Evolutionary conservation across 1,140 invertebrate species (phyloP).

Genomic region (Nephotettix cincticeps): DNA sequence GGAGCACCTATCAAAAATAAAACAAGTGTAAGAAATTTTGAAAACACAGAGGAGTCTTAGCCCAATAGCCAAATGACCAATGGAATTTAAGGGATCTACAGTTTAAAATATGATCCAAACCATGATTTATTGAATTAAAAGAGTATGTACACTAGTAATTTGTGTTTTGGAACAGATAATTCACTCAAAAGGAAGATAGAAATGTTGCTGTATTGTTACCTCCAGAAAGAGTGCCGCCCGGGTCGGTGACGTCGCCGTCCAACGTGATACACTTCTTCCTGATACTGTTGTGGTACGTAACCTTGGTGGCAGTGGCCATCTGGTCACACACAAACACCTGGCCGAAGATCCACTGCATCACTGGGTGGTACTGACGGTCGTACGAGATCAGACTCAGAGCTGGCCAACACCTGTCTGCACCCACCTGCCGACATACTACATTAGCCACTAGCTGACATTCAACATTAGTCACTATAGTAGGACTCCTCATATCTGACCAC

Average conservation of each 20-base stretch:
- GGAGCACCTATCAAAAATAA: neutral
- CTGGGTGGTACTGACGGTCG: slow-evolving; percentile 63
- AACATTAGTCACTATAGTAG: too few relatives aligned
- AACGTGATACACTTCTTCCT: slow-evolving; percentile 82
- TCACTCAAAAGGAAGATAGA: too few relatives aligned
- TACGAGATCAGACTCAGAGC: slow-evolving; percentile 84
- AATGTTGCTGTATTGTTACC: too few relatives aligned
- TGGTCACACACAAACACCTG: slow-evolving; percentile 79
- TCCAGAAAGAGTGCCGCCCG: slow-evolving; percentile 84
- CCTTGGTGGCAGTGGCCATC: slow-evolving; percentile 73
- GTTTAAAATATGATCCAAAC: too few relatives aligned
- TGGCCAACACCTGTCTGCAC: slow-evolving; percentile 75
- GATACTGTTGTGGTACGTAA: slow-evolving; percentile 76
- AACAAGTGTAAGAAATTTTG: slow-evolving; percentile 12
- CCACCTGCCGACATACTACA: slow-evolving; percentile 59
- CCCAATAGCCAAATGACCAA: too few relatives aligned
- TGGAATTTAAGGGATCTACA: too few relatives aligned
- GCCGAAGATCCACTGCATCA: slow-evolving; percentile 91
- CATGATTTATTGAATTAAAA: too few relatives aligned
- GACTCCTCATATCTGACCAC: too few relatives aligned
- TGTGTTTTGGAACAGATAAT: too few relatives aligned
- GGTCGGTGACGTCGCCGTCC: slow-evolving; percentile 91
- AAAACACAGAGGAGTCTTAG: too few relatives aligned
- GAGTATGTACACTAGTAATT: too few relatives aligned
- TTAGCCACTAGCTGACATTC: too few relatives aligned